These are phyloP conservation scores for Ips typographus DNA, from an alignment of 1,140 invertebrate species.

Conservation along the genomic window DNA sequence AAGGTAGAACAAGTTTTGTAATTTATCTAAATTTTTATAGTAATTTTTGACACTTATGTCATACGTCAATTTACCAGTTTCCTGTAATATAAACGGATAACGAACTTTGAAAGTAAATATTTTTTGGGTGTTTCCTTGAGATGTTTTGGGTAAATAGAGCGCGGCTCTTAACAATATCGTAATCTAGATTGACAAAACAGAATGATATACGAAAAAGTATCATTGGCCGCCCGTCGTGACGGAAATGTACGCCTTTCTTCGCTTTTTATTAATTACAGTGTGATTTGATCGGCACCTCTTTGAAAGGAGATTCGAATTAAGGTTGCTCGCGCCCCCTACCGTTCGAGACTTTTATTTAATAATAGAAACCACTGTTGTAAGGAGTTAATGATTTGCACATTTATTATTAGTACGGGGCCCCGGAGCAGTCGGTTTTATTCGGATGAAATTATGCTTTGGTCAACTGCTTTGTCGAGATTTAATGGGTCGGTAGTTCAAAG, in stretches of 20 bases:
- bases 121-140: no score
- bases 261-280: conserved; percentile 25
- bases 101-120: no score
- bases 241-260: conserved; percentile 8
- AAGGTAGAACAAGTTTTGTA: no score
- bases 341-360: conserved; percentile 28
- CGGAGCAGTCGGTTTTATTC: conserved; percentile 22
- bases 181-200: conserved; percentile 9
- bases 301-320: conserved; percentile 21
- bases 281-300: conserved; percentile 21
- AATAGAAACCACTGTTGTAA: conserved; percentile 30
- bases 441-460: conserved; percentile 19
- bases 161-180: not conserved
- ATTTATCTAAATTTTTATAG: no score
- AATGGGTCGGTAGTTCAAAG: conserved; percentile 14
- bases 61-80: no score
- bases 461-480: conserved; percentile 22
- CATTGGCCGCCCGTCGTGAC: conserved; percentile 13
- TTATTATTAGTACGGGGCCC: conserved; percentile 12
- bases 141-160: no score
- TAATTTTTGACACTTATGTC: no score
- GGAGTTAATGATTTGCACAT: conserved; percentile 31
- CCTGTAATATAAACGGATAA: no score
- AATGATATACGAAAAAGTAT: conserved; percentile 2
- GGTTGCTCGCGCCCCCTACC: conserved; percentile 16